Base-by-base conservation (phyloP, 1,140 invertebrate species). In the Doryteuthis pealeii region DNA sequence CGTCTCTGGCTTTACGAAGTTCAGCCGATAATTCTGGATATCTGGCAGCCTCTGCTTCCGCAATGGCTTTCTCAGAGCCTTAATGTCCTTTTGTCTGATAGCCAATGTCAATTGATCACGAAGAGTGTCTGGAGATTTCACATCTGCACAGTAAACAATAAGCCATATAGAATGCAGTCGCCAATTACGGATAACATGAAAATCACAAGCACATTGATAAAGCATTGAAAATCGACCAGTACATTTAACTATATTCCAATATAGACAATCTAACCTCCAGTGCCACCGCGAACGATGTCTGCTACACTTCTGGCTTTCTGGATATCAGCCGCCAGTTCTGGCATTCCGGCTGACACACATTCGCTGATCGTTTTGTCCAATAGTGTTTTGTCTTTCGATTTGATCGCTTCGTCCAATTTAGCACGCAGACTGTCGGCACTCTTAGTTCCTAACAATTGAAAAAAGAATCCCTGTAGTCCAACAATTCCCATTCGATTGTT, bases 21-120 rank as follows among this genome's bases (percentile, higher is more conserved):
- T 62, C 54, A 62, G 54, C 18, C 26, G 54, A 22, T 62, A 62
- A 18, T 62, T 62, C 54, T 62, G 54, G 54, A 62, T 62, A 62
- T n/a, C 54, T 28, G 26, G 54, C 54, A n/a, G 18, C 0, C 18
- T 62, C 54, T n/a, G 22, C 1, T 22, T 62, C 54, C 26, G 18
- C 10, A 6, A 62, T 62, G 10, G 54, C 54, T 62, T 62, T 62
- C 54, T 62, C 54, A 62, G 54, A n/a, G 18, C 54, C 18, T 28
- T 28, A 62, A 62, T 62, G 26, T 62, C 54, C 26, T 62, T 62
- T 28, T 62, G 54, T 6, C 54, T 22, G 26, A 62, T 62, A 62
- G 54, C 54, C 18, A 22, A 28, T n/a, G 54, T 28, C 54, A 62
- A 62, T 28, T 62, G 54, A 62, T 28, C 26, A 22, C 26, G 54